phyloP scores from a whole-genome alignment of 2,113 vertebrate genomes.

The Odontophorus gujanensis region DNA sequence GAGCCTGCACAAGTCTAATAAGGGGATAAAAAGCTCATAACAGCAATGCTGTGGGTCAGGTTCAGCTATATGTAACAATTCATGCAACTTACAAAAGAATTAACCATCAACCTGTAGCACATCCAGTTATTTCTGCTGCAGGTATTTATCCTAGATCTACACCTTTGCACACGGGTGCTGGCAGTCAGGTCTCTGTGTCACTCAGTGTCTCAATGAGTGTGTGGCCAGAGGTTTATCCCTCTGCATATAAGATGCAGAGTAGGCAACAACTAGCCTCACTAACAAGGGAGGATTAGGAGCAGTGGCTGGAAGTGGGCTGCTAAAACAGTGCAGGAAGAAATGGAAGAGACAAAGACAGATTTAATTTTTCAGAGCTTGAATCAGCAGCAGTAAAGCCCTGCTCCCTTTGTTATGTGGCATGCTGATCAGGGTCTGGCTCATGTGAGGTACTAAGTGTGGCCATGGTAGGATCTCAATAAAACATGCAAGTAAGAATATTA shows the following conservation, averaged over 20 bases:
- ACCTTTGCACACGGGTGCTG: neutral
- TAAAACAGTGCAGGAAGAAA: neutral
- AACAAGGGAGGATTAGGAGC: neutral
- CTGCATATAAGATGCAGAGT: neutral
- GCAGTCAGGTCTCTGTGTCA: neutral
- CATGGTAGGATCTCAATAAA: neutral
- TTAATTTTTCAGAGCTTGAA: neutral
- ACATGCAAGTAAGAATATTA: neutral
- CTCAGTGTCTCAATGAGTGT: neutral
- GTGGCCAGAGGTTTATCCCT: neutral
- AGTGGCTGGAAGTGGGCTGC: neutral
- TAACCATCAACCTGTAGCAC: neutral
- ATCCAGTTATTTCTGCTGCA: neutral
- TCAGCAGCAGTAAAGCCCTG: neutral
- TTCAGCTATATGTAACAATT: neutral
- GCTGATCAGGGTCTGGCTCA: neutral
- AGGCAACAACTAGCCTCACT: neutral
- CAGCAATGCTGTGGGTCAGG: neutral
- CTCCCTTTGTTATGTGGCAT: neutral
- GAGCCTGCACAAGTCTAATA: neutral
- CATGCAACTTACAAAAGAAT: neutral
- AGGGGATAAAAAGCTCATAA: slow-evolving; percentile 15
- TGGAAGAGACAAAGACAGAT: neutral
- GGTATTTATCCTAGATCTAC: neutral
- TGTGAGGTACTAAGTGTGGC: neutral